Percentiles rank a stretch among this genome's conserved stretches.
Evolutionary conservation across 2,797 vertebrate species (phyloP).

Genomic region (Gorsachius magnificus): DNA sequence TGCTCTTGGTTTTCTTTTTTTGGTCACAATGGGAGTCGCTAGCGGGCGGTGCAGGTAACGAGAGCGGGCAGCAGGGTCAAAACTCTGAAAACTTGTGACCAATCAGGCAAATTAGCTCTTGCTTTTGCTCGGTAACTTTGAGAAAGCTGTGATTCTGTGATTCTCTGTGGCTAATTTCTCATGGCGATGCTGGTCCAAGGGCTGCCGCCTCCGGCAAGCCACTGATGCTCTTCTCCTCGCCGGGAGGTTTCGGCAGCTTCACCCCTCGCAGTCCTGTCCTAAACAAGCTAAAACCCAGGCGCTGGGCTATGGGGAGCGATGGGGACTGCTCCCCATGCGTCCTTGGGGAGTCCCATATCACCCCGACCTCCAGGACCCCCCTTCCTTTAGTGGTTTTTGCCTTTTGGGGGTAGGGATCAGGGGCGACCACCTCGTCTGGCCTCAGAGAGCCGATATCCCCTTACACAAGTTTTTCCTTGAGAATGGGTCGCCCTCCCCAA

Average conservation of each 20-base stretch:
- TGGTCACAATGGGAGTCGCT: background rate
- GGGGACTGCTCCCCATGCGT: accelerated
- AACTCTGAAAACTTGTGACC: background rate
- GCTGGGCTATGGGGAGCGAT: background rate
- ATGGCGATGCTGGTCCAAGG: accelerated
- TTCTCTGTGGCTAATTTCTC: background rate
- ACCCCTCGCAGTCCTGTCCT: background rate
- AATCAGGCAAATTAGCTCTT: background rate
- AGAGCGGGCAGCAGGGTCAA: background rate
- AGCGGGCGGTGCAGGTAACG: accelerated
- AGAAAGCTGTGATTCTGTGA: background rate
- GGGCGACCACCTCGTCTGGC: background rate
- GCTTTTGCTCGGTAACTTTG: accelerated
- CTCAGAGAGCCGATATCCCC: accelerated
- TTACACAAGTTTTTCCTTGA: background rate
- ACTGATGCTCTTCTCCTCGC: background rate
- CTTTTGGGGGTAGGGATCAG: accelerated
- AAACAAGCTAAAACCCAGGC: background rate
- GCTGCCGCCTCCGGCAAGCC: background rate
- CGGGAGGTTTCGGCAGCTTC: background rate
- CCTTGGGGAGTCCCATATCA: accelerated
- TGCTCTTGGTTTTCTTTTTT: background rate
- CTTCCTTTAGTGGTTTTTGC: background rate
- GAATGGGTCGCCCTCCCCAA: background rate
- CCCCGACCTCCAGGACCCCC: background rate